These are phyloP conservation scores for Acanthurus leucopareius DNA, from an alignment of 2,797 vertebrate species.

Conservation along the genomic window DNA sequence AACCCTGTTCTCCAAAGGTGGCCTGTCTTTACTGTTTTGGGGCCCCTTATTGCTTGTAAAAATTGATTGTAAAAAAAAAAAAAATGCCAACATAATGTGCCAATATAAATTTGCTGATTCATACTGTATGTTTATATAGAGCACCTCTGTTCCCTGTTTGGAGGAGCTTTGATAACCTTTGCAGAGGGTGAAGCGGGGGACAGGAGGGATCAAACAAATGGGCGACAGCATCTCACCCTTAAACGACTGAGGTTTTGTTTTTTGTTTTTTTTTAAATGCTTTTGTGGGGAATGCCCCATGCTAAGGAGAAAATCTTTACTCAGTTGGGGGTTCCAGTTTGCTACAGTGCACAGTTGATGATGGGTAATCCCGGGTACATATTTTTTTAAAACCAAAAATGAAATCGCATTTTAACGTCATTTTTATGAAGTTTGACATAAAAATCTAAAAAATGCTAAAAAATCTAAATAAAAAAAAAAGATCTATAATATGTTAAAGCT, in stretches of 20 bases:
- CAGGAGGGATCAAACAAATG: slow-evolving; percentile 74
- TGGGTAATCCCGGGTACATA: slow-evolving; percentile 88
- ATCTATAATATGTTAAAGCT: slow-evolving; percentile 83
- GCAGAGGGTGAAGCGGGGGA: slow-evolving; percentile 71
- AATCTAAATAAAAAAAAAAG: slow-evolving; percentile 74
- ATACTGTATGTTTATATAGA: slow-evolving; percentile 65
- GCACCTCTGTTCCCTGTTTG: slow-evolving; percentile 69
- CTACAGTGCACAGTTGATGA: slow-evolving; percentile 86
- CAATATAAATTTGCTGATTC: slow-evolving; percentile 74
- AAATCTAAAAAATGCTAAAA: slow-evolving; percentile 80
- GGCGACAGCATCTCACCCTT: slow-evolving; percentile 77
- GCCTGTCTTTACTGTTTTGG: slow-evolving; percentile 53
- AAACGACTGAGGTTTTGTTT: slow-evolving; percentile 62
- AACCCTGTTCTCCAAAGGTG: slow-evolving; percentile 56
- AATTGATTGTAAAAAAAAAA: slow-evolving; percentile 41
- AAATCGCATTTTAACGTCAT: slow-evolving; percentile 86
- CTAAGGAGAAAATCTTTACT: slow-evolving; percentile 76
- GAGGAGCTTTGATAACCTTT: slow-evolving; percentile 78
- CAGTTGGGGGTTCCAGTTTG: slow-evolving; percentile 81
- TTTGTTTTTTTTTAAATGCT: slow-evolving; percentile 51
- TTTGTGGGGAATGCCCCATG: slow-evolving; percentile 71
- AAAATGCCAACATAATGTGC: slow-evolving; percentile 76
- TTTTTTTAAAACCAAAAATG: slow-evolving; percentile 89
- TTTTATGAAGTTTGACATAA: slow-evolving; percentile 87
- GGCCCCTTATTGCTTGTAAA: slow-evolving; percentile 60